Percentiles rank a stretch among this genome's conserved stretches.
These are phyloP conservation scores for Zosterops pallidus DNA, from an alignment of 2,113 vertebrate species.

Conservation along the genomic window DNA sequence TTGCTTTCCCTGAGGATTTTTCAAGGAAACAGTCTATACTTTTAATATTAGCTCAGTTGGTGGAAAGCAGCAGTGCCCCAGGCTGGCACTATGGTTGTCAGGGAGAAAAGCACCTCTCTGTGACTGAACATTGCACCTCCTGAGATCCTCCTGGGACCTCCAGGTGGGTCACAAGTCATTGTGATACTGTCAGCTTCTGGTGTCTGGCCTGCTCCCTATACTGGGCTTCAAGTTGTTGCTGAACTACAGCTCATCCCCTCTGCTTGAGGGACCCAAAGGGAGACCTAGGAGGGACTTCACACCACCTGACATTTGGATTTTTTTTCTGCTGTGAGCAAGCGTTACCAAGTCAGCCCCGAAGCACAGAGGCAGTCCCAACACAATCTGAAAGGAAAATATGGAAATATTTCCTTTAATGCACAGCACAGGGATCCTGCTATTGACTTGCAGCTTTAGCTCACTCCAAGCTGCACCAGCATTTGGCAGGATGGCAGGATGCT, in stretches of 20 bases:
- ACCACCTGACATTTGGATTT: not conserved
- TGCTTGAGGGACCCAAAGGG: not conserved
- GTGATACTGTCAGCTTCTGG: not conserved
- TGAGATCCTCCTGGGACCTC: not conserved
- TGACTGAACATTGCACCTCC: accelerated
- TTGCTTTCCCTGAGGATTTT: not conserved
- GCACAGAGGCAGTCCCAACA: not conserved
- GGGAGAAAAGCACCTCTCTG: not conserved
- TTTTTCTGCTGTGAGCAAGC: not conserved
- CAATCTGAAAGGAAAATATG: not conserved
- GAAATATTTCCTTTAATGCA: not conserved
- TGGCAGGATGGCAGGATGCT: not conserved
- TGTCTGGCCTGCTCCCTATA: not conserved
- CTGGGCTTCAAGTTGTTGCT: not conserved
- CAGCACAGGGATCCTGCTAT: not conserved
- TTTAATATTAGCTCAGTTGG: not conserved
- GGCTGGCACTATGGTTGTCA: not conserved
- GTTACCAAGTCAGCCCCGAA: not conserved
- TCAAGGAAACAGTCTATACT: not conserved
- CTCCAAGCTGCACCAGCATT: not conserved
- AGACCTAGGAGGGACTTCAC: not conserved
- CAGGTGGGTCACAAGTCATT: not conserved
- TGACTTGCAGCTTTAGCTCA: accelerated
- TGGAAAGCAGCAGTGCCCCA: not conserved
- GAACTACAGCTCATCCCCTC: not conserved